Conservation (phyloP, 2,797 vertebrate species). For the Darevskia mixta region DNA sequence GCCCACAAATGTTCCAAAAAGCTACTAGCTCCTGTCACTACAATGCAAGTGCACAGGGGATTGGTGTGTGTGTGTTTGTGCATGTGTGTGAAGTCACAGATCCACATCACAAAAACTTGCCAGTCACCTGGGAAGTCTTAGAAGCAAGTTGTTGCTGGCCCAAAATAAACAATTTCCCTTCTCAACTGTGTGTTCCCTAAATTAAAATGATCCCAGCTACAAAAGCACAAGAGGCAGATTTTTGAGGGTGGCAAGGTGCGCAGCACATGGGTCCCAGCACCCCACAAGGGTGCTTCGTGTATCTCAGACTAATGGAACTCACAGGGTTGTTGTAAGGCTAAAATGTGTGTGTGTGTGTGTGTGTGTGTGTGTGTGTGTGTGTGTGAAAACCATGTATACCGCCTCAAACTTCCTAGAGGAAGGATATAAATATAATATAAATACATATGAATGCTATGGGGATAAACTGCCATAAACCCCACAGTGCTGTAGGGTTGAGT, state of each 20-base stretch:
- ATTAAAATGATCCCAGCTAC: background rate
- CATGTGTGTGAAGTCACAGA: background rate
- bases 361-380: too few relatives aligned
- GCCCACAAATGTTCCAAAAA: background rate
- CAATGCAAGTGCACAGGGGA: background rate
- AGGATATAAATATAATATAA: too few relatives aligned
- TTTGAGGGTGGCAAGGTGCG: background rate
- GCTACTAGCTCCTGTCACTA: background rate
- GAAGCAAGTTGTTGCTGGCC: background rate
- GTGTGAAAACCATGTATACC: too few relatives aligned
- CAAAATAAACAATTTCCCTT: background rate
- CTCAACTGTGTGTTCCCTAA: background rate
- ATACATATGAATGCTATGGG: too few relatives aligned
- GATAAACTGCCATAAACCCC: too few relatives aligned
- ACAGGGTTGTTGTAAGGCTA: background rate
- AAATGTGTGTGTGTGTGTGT: too few relatives aligned
- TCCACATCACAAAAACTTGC: background rate
- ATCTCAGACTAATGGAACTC: background rate
- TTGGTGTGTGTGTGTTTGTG: background rate
- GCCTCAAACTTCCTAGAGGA: too few relatives aligned
- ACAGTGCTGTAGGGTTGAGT: too few relatives aligned
- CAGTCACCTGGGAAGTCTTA: too few relatives aligned
- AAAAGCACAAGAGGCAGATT: background rate
- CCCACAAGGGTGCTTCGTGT: background rate
- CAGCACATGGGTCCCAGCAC: background rate